These are phyloP conservation scores for Microchirus variegatus DNA, from an alignment of 2,797 vertebrate genomes.

Conservation along the genomic window DNA sequence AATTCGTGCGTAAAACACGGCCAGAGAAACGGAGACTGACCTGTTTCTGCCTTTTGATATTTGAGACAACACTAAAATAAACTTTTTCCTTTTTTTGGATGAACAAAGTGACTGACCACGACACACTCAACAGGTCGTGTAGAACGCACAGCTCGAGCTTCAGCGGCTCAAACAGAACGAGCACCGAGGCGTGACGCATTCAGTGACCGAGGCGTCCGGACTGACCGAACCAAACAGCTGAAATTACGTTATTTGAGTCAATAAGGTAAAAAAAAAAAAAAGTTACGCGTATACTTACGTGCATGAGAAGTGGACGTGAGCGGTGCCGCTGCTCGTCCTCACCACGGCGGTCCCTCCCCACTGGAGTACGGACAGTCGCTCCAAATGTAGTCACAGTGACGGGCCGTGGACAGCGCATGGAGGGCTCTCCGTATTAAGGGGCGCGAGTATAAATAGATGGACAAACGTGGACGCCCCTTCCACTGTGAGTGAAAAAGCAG, in stretches of 20 bases:
- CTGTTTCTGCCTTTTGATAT: background rate
- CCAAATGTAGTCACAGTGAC: conserved; percentile 64
- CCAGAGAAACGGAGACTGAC: too few relatives aligned
- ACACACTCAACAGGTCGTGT: too few relatives aligned
- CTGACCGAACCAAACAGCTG: too few relatives aligned
- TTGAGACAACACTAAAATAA: too few relatives aligned
- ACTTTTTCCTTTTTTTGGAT: too few relatives aligned
- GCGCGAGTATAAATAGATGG: conserved; percentile 65
- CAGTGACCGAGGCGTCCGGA: too few relatives aligned
- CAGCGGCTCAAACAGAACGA: too few relatives aligned
- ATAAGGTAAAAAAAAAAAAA: background rate
- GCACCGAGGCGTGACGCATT: too few relatives aligned
- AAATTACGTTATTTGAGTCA: background rate
- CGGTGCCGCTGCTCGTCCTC: conserved; percentile 23
- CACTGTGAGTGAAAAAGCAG: background rate
- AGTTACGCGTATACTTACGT: conserved; percentile 62
- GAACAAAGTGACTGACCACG: too few relatives aligned
- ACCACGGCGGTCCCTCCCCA: conserved; percentile 46
- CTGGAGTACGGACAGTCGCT: conserved; percentile 30
- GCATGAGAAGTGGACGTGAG: conserved; percentile 32
- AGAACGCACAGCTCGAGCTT: too few relatives aligned
- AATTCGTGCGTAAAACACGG: conserved; percentile 25
- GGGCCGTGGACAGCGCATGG: conserved; percentile 43
- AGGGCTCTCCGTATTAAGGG: conserved; percentile 44
- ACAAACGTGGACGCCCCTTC: conserved; percentile 18